Percentiles rank a stretch among this genome's conserved stretches.
Evolutionary conservation across 2,888 invertebrate genomes (phyloP).

Genomic region (Pyralis farinalis): DNA sequence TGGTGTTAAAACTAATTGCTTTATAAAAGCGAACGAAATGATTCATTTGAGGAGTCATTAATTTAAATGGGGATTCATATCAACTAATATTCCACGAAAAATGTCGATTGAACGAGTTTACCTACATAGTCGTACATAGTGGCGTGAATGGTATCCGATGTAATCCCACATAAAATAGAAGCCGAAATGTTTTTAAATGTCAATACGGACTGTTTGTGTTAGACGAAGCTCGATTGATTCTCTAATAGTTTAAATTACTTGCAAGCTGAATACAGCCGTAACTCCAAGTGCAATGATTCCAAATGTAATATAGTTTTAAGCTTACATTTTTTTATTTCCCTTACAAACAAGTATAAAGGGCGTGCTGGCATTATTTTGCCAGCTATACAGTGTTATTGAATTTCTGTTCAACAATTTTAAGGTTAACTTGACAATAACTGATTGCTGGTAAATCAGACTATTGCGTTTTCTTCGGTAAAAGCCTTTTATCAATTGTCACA

Average conservation of each 20-base stretch:
- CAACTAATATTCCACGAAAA: slow-evolving; percentile 34
- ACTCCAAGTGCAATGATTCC: background rate
- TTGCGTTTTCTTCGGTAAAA: too few relatives aligned
- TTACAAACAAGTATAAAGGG: too few relatives aligned
- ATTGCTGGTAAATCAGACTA: too few relatives aligned
- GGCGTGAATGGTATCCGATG: slow-evolving; percentile 27
- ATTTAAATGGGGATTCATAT: slow-evolving; percentile 63
- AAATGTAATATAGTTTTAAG: background rate
- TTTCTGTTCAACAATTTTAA: too few relatives aligned
- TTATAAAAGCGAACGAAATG: too few relatives aligned
- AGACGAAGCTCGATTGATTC: background rate
- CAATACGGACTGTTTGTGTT: slow-evolving; percentile 16
- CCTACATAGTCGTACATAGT: slow-evolving; percentile 33
- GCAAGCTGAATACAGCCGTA: background rate
- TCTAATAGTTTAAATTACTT: background rate
- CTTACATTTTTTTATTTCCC: too few relatives aligned
- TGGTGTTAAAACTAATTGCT: too few relatives aligned
- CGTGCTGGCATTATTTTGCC: too few relatives aligned
- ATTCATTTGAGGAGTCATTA: too few relatives aligned
- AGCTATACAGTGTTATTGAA: too few relatives aligned
- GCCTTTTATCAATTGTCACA: too few relatives aligned
- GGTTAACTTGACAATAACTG: too few relatives aligned
- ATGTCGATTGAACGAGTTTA: slow-evolving; percentile 45
- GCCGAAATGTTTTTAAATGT: slow-evolving; percentile 41
- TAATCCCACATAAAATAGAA: slow-evolving; percentile 36